A percentile compares a stretch with the other conserved stretches of the same genome.
Conservation (phyloP, 2,888 invertebrate species). For the Caenorhabditis japonica region DNA sequence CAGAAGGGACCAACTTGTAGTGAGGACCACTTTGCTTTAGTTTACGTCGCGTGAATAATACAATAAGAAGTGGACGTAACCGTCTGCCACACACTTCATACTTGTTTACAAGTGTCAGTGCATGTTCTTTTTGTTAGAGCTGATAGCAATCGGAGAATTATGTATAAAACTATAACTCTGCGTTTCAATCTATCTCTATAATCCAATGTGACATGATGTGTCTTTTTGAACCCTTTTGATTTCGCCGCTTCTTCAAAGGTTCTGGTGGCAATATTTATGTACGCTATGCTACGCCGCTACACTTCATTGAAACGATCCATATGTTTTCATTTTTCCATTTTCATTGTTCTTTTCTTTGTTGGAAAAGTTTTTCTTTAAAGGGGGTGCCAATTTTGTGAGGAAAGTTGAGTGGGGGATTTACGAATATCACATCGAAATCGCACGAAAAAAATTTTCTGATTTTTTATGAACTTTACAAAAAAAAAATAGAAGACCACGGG, state of each 20-base stretch:
- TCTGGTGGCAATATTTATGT: slow-evolving; percentile 11
- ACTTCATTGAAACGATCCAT: slow-evolving; percentile 22
- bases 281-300: too few species aligned
- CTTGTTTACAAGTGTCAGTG: slow-evolving; percentile 42
- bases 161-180: too few species aligned
- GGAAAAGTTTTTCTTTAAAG: too few species aligned
- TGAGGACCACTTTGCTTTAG: slow-evolving; percentile 18
- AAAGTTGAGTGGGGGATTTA: too few species aligned
- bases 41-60: slow-evolving; percentile 35
- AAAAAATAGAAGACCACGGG: too few species aligned
- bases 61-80: slow-evolving; percentile 29
- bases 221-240: slow-evolving; percentile 29
- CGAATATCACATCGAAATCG: too few species aligned
- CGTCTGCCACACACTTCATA: slow-evolving; percentile 17
- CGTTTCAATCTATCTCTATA: slow-evolving; percentile 50
- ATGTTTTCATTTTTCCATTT: slow-evolving; percentile 3
- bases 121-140: slow-evolving; percentile 22
- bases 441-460: too few species aligned
- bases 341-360: too few species aligned
- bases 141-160: slow-evolving; percentile 5
- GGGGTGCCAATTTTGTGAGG: too few species aligned
- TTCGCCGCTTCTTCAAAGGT: slow-evolving; percentile 17
- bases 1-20: slow-evolving; percentile 4
- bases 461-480: too few species aligned
- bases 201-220: slow-evolving; percentile 28